Evolutionary conservation across 1,140 invertebrate species (phyloP), one percentile per base, ranked within the genome.

Genomic region (Chironomus tepperi): DNA sequence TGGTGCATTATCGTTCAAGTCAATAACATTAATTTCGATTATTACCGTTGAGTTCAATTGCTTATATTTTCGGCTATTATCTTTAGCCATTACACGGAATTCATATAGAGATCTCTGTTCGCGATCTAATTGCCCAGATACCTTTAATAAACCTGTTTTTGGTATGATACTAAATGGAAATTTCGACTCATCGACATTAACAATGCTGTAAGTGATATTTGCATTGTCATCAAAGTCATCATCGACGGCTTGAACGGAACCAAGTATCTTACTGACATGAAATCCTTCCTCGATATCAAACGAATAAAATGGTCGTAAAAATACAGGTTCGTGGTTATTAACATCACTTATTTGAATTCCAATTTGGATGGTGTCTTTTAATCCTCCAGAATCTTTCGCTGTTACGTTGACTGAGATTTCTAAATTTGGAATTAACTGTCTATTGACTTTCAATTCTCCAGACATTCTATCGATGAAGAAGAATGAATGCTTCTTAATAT

Each of bases 321-420:
- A 97, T 70, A 88, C 86, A 0, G 94, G 94, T 15, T 90, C 87
- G 79, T 95, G 93, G 79, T 96, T 91, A 79, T 97, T 97, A 0
- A 95, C 87, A 81, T 96, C 94, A 76, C 88, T 88, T 0, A 96
- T 80, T 16, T 83, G 86, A 64, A 89, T 83, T 74, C 89, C 87
- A 0, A 96, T 83, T 47, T 87, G 88, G 2, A 92, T 87, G 70
- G 85, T 84, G 74, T 93, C 89, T 73, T 85, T 87, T 0, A 95
- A 81, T 0, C 88, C 89, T 7, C 90, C 93, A 6, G 88, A 87
- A 80, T 97, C 94, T 6, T 84, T 85, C 0, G 92, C 93, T 0
- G 89, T 86, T 0, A 96, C 84, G 77, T 93, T 92, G 7, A 97
- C 80, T 73, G 87, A 85, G 77, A 95, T 91, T 78, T 93, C 89